Conservation (phyloP, 2,888 invertebrate species). For the Orthonychiurus folsomi region DNA sequence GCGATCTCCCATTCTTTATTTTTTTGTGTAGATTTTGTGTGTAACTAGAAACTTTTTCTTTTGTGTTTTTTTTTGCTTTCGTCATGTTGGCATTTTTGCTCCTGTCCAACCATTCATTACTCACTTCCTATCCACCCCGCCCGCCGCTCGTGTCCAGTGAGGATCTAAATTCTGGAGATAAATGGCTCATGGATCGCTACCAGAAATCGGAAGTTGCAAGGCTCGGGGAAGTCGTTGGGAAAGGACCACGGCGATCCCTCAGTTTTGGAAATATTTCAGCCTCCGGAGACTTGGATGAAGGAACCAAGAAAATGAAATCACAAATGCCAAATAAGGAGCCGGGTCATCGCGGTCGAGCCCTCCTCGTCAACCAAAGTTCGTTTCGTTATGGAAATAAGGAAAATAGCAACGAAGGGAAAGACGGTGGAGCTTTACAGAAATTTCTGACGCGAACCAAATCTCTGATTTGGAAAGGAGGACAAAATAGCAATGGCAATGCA, state of each 20-base stretch:
- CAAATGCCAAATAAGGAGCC: background rate
- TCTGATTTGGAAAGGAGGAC: slow-evolving; percentile 31
- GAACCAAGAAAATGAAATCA: background rate
- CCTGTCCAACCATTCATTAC: background rate
- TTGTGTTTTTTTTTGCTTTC: slow-evolving; percentile 15
- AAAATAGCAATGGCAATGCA: slow-evolving; percentile 9
- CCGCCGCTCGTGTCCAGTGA: slow-evolving; percentile 15
- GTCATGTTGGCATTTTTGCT: slow-evolving; percentile 11
- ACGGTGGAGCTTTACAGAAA: slow-evolving; percentile 29
- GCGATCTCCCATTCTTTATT: background rate
- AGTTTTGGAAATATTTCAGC: slow-evolving; percentile 26
- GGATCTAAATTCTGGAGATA: slow-evolving; percentile 29
- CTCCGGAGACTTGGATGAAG: slow-evolving; percentile 13
- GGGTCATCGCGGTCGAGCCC: background rate
- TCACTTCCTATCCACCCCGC: background rate
- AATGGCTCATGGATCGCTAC: slow-evolving; percentile 38
- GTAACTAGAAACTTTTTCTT: no score
- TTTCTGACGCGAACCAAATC: slow-evolving; percentile 36
- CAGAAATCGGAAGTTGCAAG: slow-evolving; percentile 35
- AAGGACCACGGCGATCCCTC: slow-evolving; percentile 14
- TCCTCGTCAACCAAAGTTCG: background rate
- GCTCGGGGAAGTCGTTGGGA: slow-evolving; percentile 20
- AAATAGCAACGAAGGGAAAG: slow-evolving; percentile 7
- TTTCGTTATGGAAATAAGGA: background rate
- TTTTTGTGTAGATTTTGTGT: no score